These are phyloP conservation scores for Mormyrus iriodes DNA, from an alignment of 2,113 vertebrate species.

Conservation along the genomic window DNA sequence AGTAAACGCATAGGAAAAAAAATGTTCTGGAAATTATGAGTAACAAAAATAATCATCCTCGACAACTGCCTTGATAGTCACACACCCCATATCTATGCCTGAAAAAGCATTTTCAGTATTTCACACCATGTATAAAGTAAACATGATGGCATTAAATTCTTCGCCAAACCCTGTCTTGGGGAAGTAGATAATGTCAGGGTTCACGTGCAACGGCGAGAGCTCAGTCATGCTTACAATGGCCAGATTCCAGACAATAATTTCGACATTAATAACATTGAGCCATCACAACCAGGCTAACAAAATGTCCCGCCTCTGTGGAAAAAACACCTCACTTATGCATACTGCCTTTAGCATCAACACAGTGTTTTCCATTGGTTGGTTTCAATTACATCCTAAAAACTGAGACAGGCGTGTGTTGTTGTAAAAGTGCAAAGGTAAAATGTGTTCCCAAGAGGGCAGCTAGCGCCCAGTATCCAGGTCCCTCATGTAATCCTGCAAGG, in stretches of 20 bases:
- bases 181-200: neutral
- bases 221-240: neutral
- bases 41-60: neutral
- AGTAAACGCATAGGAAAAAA: neutral
- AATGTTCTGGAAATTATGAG: neutral
- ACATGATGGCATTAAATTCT: neutral
- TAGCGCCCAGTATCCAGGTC: conserved; percentile 71
- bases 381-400: neutral
- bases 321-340: neutral
- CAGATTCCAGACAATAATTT: neutral
- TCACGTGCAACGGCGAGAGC: neutral
- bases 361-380: neutral
- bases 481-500: conserved; percentile 87
- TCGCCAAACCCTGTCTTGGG: neutral
- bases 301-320: neutral
- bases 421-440: neutral
- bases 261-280: neutral
- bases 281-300: neutral
- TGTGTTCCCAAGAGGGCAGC: neutral
- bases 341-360: neutral
- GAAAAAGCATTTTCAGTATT: neutral
- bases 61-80: neutral
- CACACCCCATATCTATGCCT: neutral
- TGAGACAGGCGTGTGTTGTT: neutral
- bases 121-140: neutral